Base-by-base conservation (phyloP, 1,140 invertebrate species). In the Hycleus phaleratus region DNA sequence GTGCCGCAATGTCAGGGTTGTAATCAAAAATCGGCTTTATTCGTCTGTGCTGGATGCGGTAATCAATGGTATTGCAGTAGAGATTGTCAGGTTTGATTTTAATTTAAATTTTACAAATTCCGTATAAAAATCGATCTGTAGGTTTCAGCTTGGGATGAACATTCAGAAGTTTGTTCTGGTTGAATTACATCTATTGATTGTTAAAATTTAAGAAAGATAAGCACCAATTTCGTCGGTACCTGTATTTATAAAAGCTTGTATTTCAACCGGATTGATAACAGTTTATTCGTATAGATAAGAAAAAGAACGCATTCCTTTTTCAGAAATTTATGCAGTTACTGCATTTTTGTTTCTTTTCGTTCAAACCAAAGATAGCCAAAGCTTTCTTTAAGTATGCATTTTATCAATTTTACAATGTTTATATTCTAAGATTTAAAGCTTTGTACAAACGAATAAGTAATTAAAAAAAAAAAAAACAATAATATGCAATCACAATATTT, bases 51-150 rank as follows among this genome's bases (percentile, higher is more conserved):
- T 51, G 88, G 86, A 24, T 93, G 91, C 71, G 85, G 84, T 49
- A 91, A 90, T 75, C 89, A 92, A 75, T 93, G 90, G 89, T 93
- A 93, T 71, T 93, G 91, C 79, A 90, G 86, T 70, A 76, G 87
- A 50, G 87, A 91, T 64, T 93, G 91, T 72, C 91, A 93, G 83
- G 90, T 92, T 42, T 42, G 3, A 24, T 38, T 18, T 10, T 26
- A 24, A 9, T 43, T 10, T 10, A 24, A 45, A 49, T 26, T 25
- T 46, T 39, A 8, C 25, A 55, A 60, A 56, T 49, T 38, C 40
- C 1, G 2, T 51, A 18, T 58, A 26, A 26, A 10, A 51, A 60
- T 68, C 63, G 68, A 63, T 65, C 78, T 75, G 10, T 61, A 90
- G 88, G 86, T 90, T 46, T 80, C 84, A 49, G 86, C 87, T 9